Percentiles rank a stretch among this genome's conserved stretches.
These are phyloP conservation scores for Synanthedon vespiformis DNA, from an alignment of 2,888 invertebrate genomes.

Conservation along the genomic window DNA sequence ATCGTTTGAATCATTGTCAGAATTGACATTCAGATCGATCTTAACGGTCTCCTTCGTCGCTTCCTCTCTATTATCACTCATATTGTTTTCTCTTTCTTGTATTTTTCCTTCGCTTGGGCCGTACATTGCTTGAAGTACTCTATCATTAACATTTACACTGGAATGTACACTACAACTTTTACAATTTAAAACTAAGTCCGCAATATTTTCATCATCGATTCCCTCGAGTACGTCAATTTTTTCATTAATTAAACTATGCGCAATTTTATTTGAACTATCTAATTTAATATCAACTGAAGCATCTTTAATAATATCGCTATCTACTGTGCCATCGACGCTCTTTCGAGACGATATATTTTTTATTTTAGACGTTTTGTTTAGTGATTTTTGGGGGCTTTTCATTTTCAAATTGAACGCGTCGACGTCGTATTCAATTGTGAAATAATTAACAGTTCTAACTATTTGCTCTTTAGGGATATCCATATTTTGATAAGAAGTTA, in stretches of 20 bases:
- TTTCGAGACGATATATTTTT: conserved; percentile 3
- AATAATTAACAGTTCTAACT: conserved; percentile 43
- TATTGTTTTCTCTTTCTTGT: conserved; percentile 8
- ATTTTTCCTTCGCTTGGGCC: conserved; percentile 16
- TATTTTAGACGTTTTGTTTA: conserved; percentile 3
- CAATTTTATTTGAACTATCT: background rate
- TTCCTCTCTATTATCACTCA: conserved; percentile 13
- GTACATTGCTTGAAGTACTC: conserved; percentile 30
- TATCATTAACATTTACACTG: conserved; percentile 11
- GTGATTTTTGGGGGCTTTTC: conserved; percentile 13
- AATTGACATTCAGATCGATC: conserved; percentile 25
- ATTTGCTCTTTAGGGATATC: conserved; percentile 27
- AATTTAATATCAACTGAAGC: background rate
- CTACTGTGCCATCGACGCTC: conserved; percentile 2
- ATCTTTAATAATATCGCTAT: background rate
- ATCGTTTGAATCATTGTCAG: conserved; percentile 28
- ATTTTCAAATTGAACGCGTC: conserved; percentile 6
- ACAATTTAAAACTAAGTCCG: conserved; percentile 22
- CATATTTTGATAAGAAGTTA: conserved; percentile 35
- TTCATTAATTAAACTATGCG: background rate
- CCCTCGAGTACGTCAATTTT: conserved; percentile 9
- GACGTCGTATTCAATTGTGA: conserved; percentile 39
- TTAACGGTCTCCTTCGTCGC: conserved; percentile 16
- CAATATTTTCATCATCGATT: conserved; percentile 7
- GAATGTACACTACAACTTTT: conserved; percentile 21